phyloP scores from a whole-genome alignment of 2,113 vertebrate genomes.

The Larimichthys crocea region DNA sequence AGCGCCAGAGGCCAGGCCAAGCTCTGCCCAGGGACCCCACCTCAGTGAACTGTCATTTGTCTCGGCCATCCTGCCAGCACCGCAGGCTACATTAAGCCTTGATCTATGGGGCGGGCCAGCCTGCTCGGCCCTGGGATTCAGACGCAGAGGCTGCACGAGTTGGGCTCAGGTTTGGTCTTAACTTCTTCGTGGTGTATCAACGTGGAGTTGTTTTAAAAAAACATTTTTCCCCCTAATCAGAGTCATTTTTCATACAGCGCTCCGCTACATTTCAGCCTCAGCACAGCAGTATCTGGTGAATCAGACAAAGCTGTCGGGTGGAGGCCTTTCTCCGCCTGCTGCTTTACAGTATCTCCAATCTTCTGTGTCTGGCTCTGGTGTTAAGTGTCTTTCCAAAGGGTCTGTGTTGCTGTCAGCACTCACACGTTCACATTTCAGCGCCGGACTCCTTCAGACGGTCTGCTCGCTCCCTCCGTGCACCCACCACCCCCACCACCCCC shows the following conservation, averaged over 20 bases:
- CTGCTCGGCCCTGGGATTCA: conserved; percentile 46
- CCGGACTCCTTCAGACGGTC: conserved; percentile 75
- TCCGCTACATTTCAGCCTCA: conserved; percentile 27
- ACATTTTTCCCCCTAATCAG: conserved; percentile 25
- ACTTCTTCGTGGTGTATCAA: background rate
- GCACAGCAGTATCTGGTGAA: conserved; percentile 33
- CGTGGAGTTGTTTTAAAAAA: background rate
- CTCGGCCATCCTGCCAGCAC: conserved; percentile 61
- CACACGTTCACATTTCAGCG: conserved; percentile 67
- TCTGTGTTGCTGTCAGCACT: conserved; percentile 68
- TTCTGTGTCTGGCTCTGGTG: conserved; percentile 49
- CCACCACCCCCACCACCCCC: background rate
- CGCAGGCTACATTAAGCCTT: conserved; percentile 74
- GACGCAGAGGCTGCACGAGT: background rate
- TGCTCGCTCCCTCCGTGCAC: conserved; percentile 38
- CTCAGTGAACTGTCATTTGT: conserved; percentile 78
- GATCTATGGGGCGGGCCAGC: conserved; percentile 71
- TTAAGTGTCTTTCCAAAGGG: conserved; percentile 51
- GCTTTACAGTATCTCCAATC: conserved; percentile 56
- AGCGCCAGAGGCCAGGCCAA: conserved; percentile 58
- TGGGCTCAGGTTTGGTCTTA: background rate
- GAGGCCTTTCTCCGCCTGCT: conserved; percentile 67
- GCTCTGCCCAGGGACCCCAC: conserved; percentile 72
- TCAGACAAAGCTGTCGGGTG: conserved; percentile 58
- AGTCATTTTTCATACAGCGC: conserved; percentile 38